These are phyloP conservation scores for Oxyura jamaicensis DNA, from an alignment of 2,113 vertebrate genomes.

Conservation along the genomic window DNA sequence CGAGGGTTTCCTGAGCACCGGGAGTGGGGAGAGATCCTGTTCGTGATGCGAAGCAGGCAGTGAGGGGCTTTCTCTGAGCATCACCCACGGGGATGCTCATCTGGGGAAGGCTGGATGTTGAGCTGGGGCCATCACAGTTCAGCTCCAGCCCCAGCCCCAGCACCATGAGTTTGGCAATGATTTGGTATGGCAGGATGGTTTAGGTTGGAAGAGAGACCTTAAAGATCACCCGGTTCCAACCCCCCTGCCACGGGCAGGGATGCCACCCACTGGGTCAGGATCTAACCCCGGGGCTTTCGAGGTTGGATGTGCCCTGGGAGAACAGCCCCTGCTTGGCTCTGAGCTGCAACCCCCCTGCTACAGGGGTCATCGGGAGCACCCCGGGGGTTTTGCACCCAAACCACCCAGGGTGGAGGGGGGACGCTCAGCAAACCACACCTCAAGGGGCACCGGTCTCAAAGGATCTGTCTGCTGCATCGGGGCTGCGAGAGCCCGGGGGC, in stretches of 20 bases:
- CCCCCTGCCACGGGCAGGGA: no score
- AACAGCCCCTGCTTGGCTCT: not conserved
- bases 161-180: fast-evolving
- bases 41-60: not conserved
- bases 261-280: no score
- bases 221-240: no score
- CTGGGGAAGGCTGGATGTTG: not conserved
- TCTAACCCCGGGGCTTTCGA: not conserved
- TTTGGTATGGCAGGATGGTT: not conserved
- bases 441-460: not conserved
- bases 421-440: fast-evolving
- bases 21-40: no score
- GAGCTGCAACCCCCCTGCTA: not conserved
- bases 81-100: fast-evolving
- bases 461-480: not conserved
- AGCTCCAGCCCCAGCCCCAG: not conserved
- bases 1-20: not conserved
- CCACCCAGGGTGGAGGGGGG: not conserved
- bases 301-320: not conserved
- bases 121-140: fast-evolving
- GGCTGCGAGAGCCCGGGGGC: not conserved
- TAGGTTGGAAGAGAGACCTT: no score
- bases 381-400: not conserved
- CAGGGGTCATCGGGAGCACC: not conserved
- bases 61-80: not conserved